Conservation (phyloP, 2,797 vertebrate species). For the Epinephelus coioides region DNA sequence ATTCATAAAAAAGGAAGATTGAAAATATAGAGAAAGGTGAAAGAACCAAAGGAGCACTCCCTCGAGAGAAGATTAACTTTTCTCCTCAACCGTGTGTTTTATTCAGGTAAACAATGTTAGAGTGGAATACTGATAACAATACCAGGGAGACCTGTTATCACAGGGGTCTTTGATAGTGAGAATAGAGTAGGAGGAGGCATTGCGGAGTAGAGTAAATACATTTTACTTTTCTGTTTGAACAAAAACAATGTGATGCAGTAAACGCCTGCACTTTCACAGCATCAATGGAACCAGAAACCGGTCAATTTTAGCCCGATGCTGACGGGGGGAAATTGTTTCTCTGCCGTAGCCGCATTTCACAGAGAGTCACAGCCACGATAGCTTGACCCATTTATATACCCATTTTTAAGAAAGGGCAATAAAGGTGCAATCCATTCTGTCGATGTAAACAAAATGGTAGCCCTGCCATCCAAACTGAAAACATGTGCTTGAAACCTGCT, state of each 20-base stretch:
- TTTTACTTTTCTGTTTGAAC: slow-evolving; percentile 54
- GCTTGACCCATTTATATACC: neutral
- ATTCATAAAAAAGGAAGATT: slow-evolving; percentile 51
- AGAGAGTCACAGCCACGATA: neutral
- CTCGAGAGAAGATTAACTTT: slow-evolving; percentile 59
- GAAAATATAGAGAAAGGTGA: slow-evolving; percentile 53
- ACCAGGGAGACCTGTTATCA: slow-evolving; percentile 68
- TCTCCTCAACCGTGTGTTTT: slow-evolving; percentile 61
- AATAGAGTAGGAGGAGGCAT: slow-evolving; percentile 56
- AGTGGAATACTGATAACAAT: slow-evolving; percentile 72
- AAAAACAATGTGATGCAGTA: slow-evolving; percentile 43
- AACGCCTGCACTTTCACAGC: slow-evolving; percentile 32
- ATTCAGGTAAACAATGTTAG: slow-evolving; percentile 72
- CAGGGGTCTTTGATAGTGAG: slow-evolving; percentile 68
- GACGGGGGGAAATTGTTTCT: slow-evolving; percentile 16
- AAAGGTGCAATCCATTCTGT: neutral
- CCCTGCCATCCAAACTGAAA: slow-evolving; percentile 1
- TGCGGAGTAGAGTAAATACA: slow-evolving; percentile 56
- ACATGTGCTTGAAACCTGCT: neutral
- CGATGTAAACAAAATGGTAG: slow-evolving; percentile 6
- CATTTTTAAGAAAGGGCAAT: neutral
- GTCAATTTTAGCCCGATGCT: slow-evolving; percentile 26
- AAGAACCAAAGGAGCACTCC: slow-evolving; percentile 49
- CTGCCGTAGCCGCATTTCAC: neutral
- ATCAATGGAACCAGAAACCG: slow-evolving; percentile 29